A percentile compares a stretch with the other conserved stretches of the same genome.
phyloP scores from a whole-genome alignment of 2,888 invertebrate species.

The Orchesella flavescens region DNA sequence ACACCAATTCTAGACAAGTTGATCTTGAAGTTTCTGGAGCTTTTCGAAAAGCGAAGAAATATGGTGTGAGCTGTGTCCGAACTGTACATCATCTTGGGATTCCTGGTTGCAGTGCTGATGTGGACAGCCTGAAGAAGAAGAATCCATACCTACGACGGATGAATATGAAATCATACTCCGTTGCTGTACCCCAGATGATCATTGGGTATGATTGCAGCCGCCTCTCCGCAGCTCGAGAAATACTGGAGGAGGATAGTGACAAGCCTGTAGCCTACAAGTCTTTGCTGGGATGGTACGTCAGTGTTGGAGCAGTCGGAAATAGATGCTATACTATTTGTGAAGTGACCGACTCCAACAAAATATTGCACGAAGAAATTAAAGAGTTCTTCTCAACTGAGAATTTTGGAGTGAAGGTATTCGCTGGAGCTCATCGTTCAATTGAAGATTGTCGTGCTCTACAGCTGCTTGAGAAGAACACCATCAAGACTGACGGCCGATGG shows the following conservation, averaged over 20 bases:
- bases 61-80: background rate
- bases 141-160: background rate
- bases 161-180: background rate
- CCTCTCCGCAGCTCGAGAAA: background rate
- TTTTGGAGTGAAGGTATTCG: background rate
- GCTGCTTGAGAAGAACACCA: slow-evolving; percentile 9
- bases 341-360: background rate
- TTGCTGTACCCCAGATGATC: background rate
- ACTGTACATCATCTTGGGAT: background rate
- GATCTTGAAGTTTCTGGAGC: background rate
- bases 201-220: background rate
- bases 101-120: background rate
- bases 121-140: background rate
- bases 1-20: background rate
- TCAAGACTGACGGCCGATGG: slow-evolving; percentile 29
- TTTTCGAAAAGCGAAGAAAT: background rate
- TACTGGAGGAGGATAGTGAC: background rate
- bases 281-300: background rate
- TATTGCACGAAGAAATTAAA: background rate
- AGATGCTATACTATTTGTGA: too few species aligned
- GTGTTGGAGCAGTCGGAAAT: background rate
- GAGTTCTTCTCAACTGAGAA: background rate
- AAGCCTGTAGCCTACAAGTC: background rate
- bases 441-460: background rate
- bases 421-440: background rate